These are phyloP conservation scores for Caenorhabditis sp. DNA, from an alignment of 2,888 invertebrate genomes.

Conservation along the genomic window DNA sequence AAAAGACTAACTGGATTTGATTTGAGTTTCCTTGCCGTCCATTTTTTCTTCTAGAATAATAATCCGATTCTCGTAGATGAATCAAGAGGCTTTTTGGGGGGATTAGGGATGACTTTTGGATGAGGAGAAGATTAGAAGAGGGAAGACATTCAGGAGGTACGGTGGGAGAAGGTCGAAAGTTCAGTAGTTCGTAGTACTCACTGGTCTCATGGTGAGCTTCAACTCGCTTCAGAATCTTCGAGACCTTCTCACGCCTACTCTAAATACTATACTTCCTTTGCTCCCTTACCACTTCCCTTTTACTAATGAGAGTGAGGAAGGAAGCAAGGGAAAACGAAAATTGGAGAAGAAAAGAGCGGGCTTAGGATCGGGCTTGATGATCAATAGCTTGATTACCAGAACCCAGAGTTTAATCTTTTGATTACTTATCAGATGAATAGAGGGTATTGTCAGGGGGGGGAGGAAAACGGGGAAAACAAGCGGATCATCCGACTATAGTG, in stretches of 20 bases:
- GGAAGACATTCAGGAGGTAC: no score
- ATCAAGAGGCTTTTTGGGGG: not conserved
- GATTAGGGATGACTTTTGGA: not conserved
- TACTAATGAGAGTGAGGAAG: not conserved
- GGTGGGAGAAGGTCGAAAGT: no score
- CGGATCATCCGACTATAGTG: not conserved
- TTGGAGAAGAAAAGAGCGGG: not conserved
- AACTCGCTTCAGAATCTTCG: no score
- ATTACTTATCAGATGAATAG: not conserved
- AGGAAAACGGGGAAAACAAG: not conserved
- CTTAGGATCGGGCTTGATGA: no score
- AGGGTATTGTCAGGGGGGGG: not conserved
- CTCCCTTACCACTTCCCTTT: not conserved
- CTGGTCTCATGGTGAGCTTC: no score
- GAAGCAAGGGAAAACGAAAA: not conserved
- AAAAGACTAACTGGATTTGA: constrained; percentile 1
- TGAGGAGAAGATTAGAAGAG: not conserved
- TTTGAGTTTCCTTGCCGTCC: no score
- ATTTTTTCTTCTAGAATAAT: not conserved
- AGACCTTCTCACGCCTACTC: not conserved
- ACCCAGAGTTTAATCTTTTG: no score
- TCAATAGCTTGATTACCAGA: no score
- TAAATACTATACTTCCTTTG: not conserved
- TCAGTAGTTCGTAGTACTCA: not conserved
- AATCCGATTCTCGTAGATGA: constrained; percentile 10